Evolutionary conservation across 2,888 invertebrate species (phyloP), one percentile per base, ranked within the genome.

Genomic region (Apomyelois bistriatella): DNA sequence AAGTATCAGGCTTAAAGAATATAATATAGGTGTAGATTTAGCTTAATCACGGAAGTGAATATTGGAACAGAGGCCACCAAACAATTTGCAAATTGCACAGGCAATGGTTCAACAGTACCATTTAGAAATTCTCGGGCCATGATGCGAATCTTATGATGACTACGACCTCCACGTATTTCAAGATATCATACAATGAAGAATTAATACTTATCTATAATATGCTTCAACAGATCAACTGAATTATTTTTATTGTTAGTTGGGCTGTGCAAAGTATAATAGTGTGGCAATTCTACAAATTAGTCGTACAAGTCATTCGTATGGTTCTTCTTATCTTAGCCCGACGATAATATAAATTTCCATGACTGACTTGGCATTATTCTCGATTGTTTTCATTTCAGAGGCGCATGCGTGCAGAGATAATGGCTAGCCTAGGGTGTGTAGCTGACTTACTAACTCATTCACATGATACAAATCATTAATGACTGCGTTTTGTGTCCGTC

Each of bases 301-400:
- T 50, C 48, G 48, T 48, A 1, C 16, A 13, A 53, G 53, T 57
- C 43, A 42, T 53, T 66, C 61, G 49, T 60, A 61, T 57, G 59
- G 58, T 61, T 58, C 58, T 43, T 50, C 37, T 54, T 57, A 74
- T 77, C 72, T 59, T 74, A 67, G 74, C 73, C 74, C 71, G 75
- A 73, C 61, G 69, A 72, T 72, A 75, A 65, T 16, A 73, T 74
- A 85, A 89, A 89, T 87, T 86, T 88, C 90, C 89, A 89, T 89
- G 89, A 90, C 90, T 83, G 84, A 85, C 88, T 87, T 70, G 78
- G 90, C 90, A 89, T 86, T 85, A 88, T 87, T 88, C 81, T 86
- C 83, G 76, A 79, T 82, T 82, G 80, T 87, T 85, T 87, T 86
- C 74, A 81, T 91, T 91, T 87, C 91, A 91, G 91, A 91, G 91